Base-by-base conservation (phyloP, 2,113 vertebrate genomes). In the Chionomys nivalis region DNA sequence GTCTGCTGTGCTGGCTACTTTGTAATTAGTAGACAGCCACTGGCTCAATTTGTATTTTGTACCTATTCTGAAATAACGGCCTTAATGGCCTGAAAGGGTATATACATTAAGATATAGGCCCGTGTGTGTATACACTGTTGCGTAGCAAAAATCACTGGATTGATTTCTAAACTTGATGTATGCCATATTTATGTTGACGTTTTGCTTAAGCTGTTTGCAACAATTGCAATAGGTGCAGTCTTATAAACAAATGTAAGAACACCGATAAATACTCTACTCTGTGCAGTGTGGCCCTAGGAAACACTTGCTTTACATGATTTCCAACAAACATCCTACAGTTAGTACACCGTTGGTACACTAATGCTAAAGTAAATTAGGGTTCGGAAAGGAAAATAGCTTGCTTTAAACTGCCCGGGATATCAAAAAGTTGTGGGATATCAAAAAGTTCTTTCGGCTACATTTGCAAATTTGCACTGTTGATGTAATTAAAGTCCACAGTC, bases 11-110 rank as follows among this genome's bases (percentile, higher is more conserved):
- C 82, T 83, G 87, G 94, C 93, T 93, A 91, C 94, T 96, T 94
- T 95, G 96, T 97, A 91, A 94, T 89, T 86, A 44, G 70, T 17
- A 26, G 82, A 44, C 42, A 83, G 72, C 55, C 70, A 9, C 87
- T 36, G n/a, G 33, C 89, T 87, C 17, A 58, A 94, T 79, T 70
- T 52, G 42, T 92, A 16, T 81, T 93, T 87, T 87, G 82, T 85
- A 73, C 79, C 77, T 66, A 42, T 14, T 33, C 58, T 87, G 79
- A 92, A 61, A 79, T 68, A 87, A 87, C 81, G 73, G 65, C 17
- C 16, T 31, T 72, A 24, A 42, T 58, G 21, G 21, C n/a, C 65
- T n/a, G 11, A 86, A 75, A 58, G 23, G 7, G 1, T 66, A 4
- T 42, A 49, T 52, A 33, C n/a, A 47, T 66, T n/a, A 31, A 70